Evolutionary conservation across 2,888 invertebrate genomes (phyloP), one percentile per base, ranked within the genome.

Genomic region (Hydrotaea diabolus): DNA sequence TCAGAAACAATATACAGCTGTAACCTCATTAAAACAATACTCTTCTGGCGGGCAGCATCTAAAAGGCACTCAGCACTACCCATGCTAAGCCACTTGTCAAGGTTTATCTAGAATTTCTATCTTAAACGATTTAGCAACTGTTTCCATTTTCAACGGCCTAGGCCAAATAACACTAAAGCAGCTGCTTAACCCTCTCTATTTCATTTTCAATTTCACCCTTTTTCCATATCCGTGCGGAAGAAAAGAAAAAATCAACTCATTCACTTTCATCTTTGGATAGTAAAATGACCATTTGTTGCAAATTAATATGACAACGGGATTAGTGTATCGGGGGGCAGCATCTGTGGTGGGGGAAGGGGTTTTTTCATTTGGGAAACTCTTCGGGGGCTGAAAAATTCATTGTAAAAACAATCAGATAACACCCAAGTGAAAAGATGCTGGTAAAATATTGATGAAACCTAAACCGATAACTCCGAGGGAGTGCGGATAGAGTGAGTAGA

Each of bases 231-330:
- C 75, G 62, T 59, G 17, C 11, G 0, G 5, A 13, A n/a, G 13
- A 19, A 77, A 82, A 71, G 55, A 53, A 19, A 77, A 49, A 59
- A n/a, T 39, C 55, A 72, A 76, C 73, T 77, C 66, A 76, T 76
- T 77, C 66, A 73, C 83, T 82, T 83, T 83, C 74, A 79, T 77
- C 82, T 80, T 78, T 49, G 73, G 62, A 49, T 82, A 78, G 84
- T 57, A 81, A 86, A 88, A 80, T 87, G 86, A 82, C 86, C 87
- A 87, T 87, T 87, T 88, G 87, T 86, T 84, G 86, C 85, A 86
- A 87, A 87, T 87, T 88, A 87, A 88, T 86, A 86, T 80, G 86
- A 86, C 86, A 83, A 86, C 79, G 77, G 85, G 85, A 85, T 83
- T 86, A 85, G 80, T 80, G 79, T 74, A 77, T 85, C 77, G 53